A percentile compares a stretch with the other conserved stretches of the same genome.
These are phyloP conservation scores for Sorex fumeus DNA, from an alignment of 2,113 vertebrate species.

Conservation along the genomic window DNA sequence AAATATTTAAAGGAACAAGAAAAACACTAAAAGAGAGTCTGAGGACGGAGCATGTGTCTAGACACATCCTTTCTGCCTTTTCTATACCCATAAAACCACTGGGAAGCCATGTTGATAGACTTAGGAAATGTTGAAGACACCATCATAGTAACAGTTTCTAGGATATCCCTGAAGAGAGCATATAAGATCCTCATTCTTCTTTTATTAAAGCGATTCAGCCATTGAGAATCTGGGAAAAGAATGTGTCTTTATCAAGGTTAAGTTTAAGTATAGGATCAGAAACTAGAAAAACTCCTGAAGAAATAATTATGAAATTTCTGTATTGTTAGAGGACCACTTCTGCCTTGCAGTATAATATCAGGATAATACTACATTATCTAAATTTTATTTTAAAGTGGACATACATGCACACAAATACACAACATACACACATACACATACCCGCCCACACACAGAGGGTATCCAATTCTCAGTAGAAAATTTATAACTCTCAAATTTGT, in stretches of 20 bases:
- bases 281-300: not conserved
- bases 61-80: not conserved
- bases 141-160: not conserved
- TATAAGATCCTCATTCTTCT: not conserved
- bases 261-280: not conserved
- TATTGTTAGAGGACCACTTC: too few species aligned
- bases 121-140: not conserved
- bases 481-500: not conserved
- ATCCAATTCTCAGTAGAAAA: not conserved
- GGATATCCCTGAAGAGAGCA: not conserved
- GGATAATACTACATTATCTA: not conserved
- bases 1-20: constrained; percentile 49
- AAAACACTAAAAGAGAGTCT: constrained; percentile 35
- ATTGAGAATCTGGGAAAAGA: not conserved
- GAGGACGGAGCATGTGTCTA: not conserved
- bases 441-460: not conserved
- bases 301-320: too few species aligned
- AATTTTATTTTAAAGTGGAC: not conserved
- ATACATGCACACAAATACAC: not conserved
- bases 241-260: not conserved
- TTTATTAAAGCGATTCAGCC: not conserved
- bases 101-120: not conserved
- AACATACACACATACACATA: not conserved
- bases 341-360: too few species aligned
- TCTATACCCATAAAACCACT: not conserved